These are phyloP conservation scores for Molossus alvarezi DNA, from an alignment of 2,797 vertebrate genomes.

Conservation along the genomic window DNA sequence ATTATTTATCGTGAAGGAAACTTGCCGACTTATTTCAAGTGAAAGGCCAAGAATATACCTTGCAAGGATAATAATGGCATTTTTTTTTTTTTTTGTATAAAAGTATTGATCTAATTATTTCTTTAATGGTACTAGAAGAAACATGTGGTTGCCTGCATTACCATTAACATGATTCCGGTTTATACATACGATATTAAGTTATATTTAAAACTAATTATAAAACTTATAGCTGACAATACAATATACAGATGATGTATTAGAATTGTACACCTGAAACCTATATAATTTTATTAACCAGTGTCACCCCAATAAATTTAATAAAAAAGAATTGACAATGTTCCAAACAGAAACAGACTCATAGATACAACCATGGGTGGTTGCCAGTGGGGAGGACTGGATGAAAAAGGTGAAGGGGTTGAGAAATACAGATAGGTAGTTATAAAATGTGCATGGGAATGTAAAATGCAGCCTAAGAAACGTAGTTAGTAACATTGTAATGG, in stretches of 20 bases:
- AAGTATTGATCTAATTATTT: slow-evolving; percentile 86
- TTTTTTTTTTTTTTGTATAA: slow-evolving; percentile 78
- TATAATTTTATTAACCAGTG: not conserved
- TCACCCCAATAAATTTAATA: not conserved
- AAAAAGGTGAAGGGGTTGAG: not conserved
- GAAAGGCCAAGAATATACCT: slow-evolving; percentile 88
- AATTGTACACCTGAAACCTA: not conserved
- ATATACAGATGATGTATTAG: not conserved
- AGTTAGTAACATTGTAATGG: not conserved
- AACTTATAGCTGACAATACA: not conserved
- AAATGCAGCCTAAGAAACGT: not conserved
- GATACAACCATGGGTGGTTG: not conserved
- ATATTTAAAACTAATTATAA: slow-evolving; percentile 43
- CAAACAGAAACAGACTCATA: not conserved
- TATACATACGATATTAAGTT: slow-evolving; percentile 56
- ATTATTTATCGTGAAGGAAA: slow-evolving; percentile 90
- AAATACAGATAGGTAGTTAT: not conserved
- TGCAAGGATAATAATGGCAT: slow-evolving; percentile 82
- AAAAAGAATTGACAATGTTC: not conserved
- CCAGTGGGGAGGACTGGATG: not conserved
- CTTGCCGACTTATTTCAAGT: slow-evolving; percentile 87
- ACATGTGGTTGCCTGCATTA: slow-evolving; percentile 41
- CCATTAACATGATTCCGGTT: slow-evolving; percentile 52
- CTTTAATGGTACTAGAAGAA: slow-evolving; percentile 76
- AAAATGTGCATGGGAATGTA: not conserved